phyloP scores from a whole-genome alignment of 2,797 vertebrate species.

The Halcyon leucocephala region DNA sequence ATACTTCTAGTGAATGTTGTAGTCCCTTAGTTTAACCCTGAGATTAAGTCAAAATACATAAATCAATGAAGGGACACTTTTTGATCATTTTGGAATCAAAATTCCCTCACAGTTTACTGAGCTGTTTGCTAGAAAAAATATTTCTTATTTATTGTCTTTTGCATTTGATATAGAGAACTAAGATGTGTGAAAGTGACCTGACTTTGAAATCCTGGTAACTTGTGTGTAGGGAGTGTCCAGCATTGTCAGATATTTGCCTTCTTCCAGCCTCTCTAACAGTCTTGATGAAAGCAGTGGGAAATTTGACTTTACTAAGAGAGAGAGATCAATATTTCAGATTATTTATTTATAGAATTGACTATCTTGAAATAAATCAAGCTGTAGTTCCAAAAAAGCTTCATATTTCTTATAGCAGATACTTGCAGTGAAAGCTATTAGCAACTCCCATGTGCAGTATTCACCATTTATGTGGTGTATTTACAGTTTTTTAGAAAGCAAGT shows the following conservation, averaged over 20 bases:
- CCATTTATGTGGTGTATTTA: background rate
- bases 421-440: conserved; percentile 13
- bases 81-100: background rate
- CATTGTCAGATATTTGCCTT: background rate
- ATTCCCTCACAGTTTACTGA: background rate
- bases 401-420: conserved; percentile 32
- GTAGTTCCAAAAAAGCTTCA: conserved; percentile 22
- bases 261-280: background rate
- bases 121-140: background rate
- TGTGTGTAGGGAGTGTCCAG: too few species aligned
- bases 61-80: conserved; percentile 25
- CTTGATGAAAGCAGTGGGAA: background rate
- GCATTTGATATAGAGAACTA: background rate
- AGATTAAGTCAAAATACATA: background rate
- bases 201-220: background rate
- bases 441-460: background rate
- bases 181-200: background rate
- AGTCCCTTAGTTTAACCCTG: conserved; percentile 36
- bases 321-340: conserved; percentile 20
- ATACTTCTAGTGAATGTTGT: background rate
- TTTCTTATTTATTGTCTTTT: background rate
- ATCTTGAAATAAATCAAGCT: conserved; percentile 26
- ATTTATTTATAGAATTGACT: conserved; percentile 51
- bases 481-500: background rate
- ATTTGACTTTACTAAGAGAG: background rate